Conservation (phyloP, 2,113 vertebrate genomes). For the Leptobrachium ailaonicum region DNA sequence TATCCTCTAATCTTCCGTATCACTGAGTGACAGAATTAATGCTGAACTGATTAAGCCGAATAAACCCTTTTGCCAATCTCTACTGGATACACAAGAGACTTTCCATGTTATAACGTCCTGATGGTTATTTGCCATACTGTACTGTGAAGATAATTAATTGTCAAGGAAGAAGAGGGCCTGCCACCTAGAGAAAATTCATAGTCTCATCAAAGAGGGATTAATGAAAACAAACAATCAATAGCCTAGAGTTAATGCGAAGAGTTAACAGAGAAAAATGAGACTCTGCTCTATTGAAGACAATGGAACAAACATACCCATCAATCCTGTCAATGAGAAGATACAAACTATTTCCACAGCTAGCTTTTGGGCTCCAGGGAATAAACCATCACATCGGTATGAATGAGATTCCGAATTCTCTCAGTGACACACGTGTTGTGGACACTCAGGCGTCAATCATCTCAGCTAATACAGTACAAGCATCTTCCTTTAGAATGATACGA, state of each 20-base stretch:
- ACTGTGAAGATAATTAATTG: conserved; percentile 30
- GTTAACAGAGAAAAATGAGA: conserved; percentile 22
- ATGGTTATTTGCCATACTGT: neutral
- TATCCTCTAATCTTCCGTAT: neutral
- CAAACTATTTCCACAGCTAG: conserved; percentile 24
- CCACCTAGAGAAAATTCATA: conserved; percentile 13
- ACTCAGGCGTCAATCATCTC: neutral
- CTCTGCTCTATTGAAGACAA: conserved; percentile 2
- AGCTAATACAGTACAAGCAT: neutral
- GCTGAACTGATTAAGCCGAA: conserved; percentile 24
- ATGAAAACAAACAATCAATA: conserved; percentile 43
- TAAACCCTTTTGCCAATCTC: neutral
- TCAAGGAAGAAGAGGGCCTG: conserved; percentile 19
- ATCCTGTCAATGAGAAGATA: conserved; percentile 10
- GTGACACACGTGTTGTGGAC: conserved; percentile 3
- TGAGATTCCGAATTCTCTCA: conserved; percentile 27
- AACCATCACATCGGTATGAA: conserved; percentile 31
- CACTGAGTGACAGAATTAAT: conserved; percentile 1
- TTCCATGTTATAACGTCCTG: neutral
- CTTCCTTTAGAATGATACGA: no score
- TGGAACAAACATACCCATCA: conserved; percentile 15
- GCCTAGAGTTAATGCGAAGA: conserved; percentile 41
- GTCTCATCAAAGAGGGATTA: conserved; percentile 23
- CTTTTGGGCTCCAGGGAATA: conserved; percentile 20
- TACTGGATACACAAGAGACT: neutral